A percentile compares a stretch with the other conserved stretches of the same genome.
Evolutionary conservation across 2,113 vertebrate genomes (phyloP).

Genomic region (Cairina moschata): DNA sequence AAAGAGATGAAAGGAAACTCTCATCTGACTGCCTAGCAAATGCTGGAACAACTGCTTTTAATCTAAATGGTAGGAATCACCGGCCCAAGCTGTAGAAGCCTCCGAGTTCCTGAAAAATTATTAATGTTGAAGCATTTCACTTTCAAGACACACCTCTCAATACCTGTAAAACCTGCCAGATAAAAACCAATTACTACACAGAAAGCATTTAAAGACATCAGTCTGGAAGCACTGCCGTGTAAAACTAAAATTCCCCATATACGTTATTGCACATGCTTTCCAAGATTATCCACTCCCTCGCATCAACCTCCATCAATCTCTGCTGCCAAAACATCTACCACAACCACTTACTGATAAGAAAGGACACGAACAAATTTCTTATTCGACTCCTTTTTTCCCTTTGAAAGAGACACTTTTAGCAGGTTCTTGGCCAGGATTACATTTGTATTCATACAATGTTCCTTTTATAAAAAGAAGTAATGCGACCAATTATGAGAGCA

Average conservation of each 20-base stretch:
- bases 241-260: background rate
- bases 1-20: slow-evolving; percentile 1
- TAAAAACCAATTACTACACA: background rate
- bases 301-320: background rate
- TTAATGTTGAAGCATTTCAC: background rate
- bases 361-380: background rate
- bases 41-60: slow-evolving; percentile 9
- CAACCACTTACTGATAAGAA: background rate
- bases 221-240: background rate
- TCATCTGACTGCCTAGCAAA: background rate
- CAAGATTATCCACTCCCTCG: background rate
- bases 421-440: slow-evolving; percentile 12
- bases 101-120: background rate
- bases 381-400: background rate
- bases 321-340: slow-evolving; percentile 12
- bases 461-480: slow-evolving; percentile 1
- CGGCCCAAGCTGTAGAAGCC: background rate
- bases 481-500: background rate
- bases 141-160: background rate
- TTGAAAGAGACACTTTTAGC: background rate
- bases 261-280: background rate
- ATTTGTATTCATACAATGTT: background rate
- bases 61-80: background rate
- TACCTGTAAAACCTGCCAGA: background rate
- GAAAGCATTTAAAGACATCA: slow-evolving; percentile 4